These are phyloP conservation scores for Cyprinella venusta DNA, from an alignment of 2,797 vertebrate species.

Conservation along the genomic window DNA sequence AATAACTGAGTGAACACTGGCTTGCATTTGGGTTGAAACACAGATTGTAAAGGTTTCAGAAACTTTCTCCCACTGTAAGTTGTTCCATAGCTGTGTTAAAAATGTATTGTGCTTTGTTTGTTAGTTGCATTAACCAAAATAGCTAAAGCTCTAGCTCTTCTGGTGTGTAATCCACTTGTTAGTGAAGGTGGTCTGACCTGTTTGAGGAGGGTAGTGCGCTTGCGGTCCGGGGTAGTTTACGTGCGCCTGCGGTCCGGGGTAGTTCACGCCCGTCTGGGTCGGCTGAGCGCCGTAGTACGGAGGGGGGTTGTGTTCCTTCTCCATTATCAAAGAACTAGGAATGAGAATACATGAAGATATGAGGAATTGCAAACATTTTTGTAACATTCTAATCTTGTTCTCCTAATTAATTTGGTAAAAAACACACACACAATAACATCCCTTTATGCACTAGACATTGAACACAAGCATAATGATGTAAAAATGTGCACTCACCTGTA, in stretches of 20 bases:
- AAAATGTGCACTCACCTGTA: background rate
- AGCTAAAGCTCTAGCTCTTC: background rate
- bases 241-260: background rate
- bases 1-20: background rate
- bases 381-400: background rate
- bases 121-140: background rate
- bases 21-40: too few species aligned
- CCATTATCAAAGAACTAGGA: slow-evolving; percentile 17
- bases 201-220: background rate
- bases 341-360: background rate
- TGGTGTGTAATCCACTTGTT: background rate
- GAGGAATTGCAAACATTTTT: background rate
- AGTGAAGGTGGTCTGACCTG: slow-evolving; percentile 13
- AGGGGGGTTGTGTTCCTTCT: slow-evolving; percentile 18
- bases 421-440: background rate
- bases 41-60: background rate
- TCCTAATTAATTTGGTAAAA: background rate
- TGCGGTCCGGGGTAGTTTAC: background rate
- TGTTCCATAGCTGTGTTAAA: background rate
- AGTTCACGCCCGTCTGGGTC: background rate
- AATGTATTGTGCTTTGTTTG: background rate
- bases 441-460: background rate
- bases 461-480: background rate
- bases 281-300: background rate
- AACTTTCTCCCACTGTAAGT: background rate